phyloP scores from a whole-genome alignment of 2,797 vertebrate genomes.

The Enteromius radiatus region DNA sequence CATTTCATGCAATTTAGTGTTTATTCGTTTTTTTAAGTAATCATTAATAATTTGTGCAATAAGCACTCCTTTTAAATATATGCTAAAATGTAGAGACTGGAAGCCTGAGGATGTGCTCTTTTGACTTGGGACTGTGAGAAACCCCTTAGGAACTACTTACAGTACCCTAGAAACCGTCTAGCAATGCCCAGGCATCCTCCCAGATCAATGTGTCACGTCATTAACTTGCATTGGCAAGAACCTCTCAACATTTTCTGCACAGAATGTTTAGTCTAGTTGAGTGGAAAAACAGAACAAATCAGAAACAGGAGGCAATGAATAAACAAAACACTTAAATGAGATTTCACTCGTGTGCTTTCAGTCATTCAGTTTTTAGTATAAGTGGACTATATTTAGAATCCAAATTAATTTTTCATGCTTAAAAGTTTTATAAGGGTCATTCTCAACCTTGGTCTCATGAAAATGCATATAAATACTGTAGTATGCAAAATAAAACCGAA shows the following conservation, averaged over 20 bases:
- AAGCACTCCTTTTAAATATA: too few relatives aligned
- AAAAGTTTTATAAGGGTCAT: too few relatives aligned
- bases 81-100: background rate
- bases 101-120: background rate
- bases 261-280: slow-evolving; percentile 20
- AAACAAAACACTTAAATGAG: slow-evolving; percentile 41
- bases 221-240: background rate
- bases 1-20: too few relatives aligned
- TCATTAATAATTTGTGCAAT: too few relatives aligned
- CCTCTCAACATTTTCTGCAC: background rate
- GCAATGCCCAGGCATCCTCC: background rate
- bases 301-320: slow-evolving; percentile 32
- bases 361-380: background rate
- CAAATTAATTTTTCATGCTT: background rate
- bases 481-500: too few relatives aligned
- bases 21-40: too few relatives aligned
- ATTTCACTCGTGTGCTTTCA: slow-evolving; percentile 23
- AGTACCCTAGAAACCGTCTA: background rate
- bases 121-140: background rate
- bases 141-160: background rate
- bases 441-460: background rate
- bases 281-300: slow-evolving; percentile 20
- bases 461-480: too few relatives aligned
- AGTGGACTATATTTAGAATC: background rate
- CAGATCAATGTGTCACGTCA: background rate